Evolutionary conservation across 2,113 vertebrate genomes (phyloP).

Genomic region (Scatophagus argus): DNA sequence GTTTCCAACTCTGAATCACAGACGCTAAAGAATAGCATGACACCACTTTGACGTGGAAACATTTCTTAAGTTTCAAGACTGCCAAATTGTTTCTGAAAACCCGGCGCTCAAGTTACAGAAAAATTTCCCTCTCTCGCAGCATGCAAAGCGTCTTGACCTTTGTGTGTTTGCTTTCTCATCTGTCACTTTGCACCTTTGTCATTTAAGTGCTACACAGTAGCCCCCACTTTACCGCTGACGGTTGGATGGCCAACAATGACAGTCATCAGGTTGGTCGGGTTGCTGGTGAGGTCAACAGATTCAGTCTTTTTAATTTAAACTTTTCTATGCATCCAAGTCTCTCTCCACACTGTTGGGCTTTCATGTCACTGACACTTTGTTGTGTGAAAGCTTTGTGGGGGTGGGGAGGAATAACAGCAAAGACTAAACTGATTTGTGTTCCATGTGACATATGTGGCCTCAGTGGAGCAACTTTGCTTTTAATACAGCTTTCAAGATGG

Average conservation of each 20-base stretch:
- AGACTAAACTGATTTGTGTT: conserved; percentile 14
- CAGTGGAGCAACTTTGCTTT: conserved; percentile 51
- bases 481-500: conserved; percentile 51
- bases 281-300: not conserved
- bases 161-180: conserved; percentile 66
- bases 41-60: conserved; percentile 32
- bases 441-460: conserved; percentile 24
- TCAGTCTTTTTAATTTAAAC: not conserved
- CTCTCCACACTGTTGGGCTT: not conserved
- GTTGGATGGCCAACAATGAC: conserved; percentile 32
- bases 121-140: conserved; percentile 48
- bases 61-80: conserved; percentile 45
- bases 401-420: not conserved
- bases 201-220: conserved; percentile 58
- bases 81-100: conserved; percentile 41
- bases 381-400: not conserved
- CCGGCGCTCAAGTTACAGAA: conserved; percentile 50
- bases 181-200: conserved; percentile 65
- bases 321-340: conserved; percentile 2
- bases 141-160: conserved; percentile 41
- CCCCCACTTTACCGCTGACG: conserved; percentile 47
- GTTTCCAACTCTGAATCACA: conserved; percentile 17
- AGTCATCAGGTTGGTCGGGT: not conserved
- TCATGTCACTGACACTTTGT: conserved; percentile 27
- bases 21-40: not conserved